Conservation (phyloP, 2,113 vertebrate species). For the Protobothrops mucrosquamatus region DNA sequence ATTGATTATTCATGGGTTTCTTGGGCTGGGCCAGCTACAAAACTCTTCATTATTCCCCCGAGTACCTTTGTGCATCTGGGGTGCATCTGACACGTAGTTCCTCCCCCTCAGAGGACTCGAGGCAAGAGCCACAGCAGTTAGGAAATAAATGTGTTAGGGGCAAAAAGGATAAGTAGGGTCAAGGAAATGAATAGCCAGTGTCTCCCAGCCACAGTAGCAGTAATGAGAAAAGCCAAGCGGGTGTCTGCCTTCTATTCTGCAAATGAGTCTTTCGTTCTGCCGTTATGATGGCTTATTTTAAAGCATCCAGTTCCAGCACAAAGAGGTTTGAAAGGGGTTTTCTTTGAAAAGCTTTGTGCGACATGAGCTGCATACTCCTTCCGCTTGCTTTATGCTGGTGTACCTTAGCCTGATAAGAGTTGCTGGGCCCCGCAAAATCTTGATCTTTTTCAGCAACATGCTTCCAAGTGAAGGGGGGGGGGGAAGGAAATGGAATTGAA, state of each 20-base stretch:
- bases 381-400: background rate
- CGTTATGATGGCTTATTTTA: background rate
- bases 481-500: background rate
- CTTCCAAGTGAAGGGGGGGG: background rate
- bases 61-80: slow-evolving; percentile 47
- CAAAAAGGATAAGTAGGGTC: background rate
- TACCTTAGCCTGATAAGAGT: background rate
- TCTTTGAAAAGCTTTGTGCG: background rate
- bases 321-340: background rate
- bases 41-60: slow-evolving; percentile 67
- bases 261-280: background rate
- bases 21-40: slow-evolving; percentile 46
- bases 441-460: background rate
- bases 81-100: slow-evolving; percentile 42
- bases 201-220: background rate
- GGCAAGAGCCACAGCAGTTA: background rate
- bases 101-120: slow-evolving; percentile 19
- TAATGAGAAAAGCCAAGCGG: background rate
- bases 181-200: background rate
- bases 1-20: slow-evolving; percentile 70
- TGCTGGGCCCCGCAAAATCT: background rate
- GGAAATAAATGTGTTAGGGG: background rate
- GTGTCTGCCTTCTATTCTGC: background rate
- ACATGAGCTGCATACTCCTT: background rate
- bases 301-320: background rate